Conservation (phyloP, 2,797 vertebrate species). For the Melanotaenia trifasciata region DNA sequence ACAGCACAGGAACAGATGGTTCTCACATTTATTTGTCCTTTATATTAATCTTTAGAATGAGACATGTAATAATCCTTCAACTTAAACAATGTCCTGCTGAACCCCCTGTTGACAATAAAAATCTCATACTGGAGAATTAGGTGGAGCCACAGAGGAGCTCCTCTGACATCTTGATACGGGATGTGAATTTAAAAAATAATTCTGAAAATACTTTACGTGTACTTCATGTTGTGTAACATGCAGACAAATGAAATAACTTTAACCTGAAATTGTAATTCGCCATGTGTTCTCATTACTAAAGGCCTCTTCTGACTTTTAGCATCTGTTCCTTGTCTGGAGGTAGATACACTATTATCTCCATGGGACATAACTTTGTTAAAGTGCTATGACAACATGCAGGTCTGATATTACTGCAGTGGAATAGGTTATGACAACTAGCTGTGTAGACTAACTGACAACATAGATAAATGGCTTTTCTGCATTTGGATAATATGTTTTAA, state of each 20-base stretch:
- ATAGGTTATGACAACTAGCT: conserved; percentile 28
- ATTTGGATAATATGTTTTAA: conserved; percentile 49
- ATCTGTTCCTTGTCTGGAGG: conserved; percentile 33
- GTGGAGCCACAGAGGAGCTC: conserved; percentile 11
- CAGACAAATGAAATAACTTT: background rate
- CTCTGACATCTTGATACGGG: conserved; percentile 16
- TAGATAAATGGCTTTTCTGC: conserved; percentile 28
- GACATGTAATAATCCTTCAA: conserved; percentile 14
- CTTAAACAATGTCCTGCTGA: conserved; percentile 17
- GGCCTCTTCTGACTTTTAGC: conserved; percentile 20
- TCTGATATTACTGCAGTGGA: conserved; percentile 23
- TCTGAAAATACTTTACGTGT: conserved; percentile 8
- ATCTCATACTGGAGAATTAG: conserved; percentile 3
- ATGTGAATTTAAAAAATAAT: conserved; percentile 34
- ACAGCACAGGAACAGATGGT: background rate
- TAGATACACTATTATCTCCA: conserved; percentile 49
- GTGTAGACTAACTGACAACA: conserved; percentile 50
- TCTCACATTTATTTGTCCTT: conserved; percentile 2
- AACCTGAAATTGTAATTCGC: conserved; percentile 21
- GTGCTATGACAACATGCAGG: conserved; percentile 35
- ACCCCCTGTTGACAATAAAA: conserved; percentile 27
- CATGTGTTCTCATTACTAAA: conserved; percentile 3
- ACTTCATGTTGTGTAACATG: background rate
- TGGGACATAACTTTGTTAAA: conserved; percentile 57
- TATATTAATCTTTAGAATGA: conserved; percentile 6